Evolutionary conservation across 2,888 invertebrate genomes (phyloP), one percentile per base, ranked within the genome.

Genomic region (Falcaria lacertinaria): DNA sequence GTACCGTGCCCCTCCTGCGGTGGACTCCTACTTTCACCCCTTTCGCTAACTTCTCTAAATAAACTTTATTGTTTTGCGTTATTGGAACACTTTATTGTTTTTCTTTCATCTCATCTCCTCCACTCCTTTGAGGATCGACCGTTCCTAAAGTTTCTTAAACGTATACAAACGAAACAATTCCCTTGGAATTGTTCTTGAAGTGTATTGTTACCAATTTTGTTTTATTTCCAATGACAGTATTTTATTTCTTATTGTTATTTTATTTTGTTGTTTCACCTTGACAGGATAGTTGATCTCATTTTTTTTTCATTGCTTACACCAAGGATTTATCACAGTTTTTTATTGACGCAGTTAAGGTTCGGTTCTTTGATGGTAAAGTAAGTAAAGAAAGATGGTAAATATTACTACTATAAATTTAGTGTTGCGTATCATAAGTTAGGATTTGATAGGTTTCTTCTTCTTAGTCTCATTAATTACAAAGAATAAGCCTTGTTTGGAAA

Each of bases 71-170:
- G 77, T 79, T 81, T 74, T 72, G 70, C 75, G 74, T 79, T 86
- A 82, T 84, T 81, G 81, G 81, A 86, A 80, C 83, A 79, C 70
- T 82, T 84, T 75, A 77, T 79, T 85, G 81, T 84, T 84, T 80
- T 84, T 79, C 80, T 84, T 86, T 83, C 82, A 79, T 80, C 76
- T 69, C 53, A 60, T 71, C 49, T 69, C 53, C 62, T 71, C 50
- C 35, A 35, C 37, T 57, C 69, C 69, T 79, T 80, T 76, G 73
- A 69, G 64, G 54, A 59, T 56, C 57, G 49, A 52, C 52, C 64
- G 54, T 60, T 47, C 55, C 44, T 22, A 50, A 69, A 70, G 58
- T 72, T 65, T 58, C 56, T 61, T 64, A 54, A 52, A 47, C 51
- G 55, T 67, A 64, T 66, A 58, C 47, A 60, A 72, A 64, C 56